A percentile compares a stretch with the other conserved stretches of the same genome.
phyloP scores from a whole-genome alignment of 2,113 vertebrate species.

The Propithecus coquereli region DNA sequence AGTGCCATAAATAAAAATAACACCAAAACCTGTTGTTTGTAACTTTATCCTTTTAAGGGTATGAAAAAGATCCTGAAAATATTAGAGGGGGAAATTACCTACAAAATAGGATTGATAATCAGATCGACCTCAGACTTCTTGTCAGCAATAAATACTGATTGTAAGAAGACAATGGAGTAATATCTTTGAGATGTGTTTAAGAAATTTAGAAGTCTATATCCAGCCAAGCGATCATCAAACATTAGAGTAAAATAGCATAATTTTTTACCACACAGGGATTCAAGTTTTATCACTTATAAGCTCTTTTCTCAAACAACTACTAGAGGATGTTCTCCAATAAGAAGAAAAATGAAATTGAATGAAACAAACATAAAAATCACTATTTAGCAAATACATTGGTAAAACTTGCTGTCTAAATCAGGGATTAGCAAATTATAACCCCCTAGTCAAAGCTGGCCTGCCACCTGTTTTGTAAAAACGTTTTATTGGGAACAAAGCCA shows the following conservation, averaged over 20 bases:
- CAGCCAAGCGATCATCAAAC: neutral
- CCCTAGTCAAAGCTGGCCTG: too few species aligned
- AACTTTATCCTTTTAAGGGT: neutral
- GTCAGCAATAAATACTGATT: neutral
- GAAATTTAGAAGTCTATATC: neutral
- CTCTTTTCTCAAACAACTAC: neutral
- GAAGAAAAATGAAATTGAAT: neutral
- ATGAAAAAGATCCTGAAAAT: neutral
- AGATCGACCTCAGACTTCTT: neutral
- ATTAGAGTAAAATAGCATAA: neutral
- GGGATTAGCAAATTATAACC: too few species aligned
- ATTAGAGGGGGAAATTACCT: neutral
- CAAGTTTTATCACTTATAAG: neutral
- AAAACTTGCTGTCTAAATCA: neutral
- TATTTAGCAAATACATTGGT: neutral
- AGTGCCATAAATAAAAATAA: neutral
- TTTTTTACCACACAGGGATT: neutral
- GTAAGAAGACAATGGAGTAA: neutral
- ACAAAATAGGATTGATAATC: neutral
- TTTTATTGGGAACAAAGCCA: too few species aligned
- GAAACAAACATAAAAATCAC: neutral
- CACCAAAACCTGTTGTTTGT: neutral
- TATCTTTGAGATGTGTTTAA: neutral
- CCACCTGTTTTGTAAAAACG: too few species aligned
- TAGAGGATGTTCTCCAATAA: neutral